These are phyloP conservation scores for Sylvicola fuscatus DNA, from an alignment of 2,888 invertebrate species.

Conservation along the genomic window DNA sequence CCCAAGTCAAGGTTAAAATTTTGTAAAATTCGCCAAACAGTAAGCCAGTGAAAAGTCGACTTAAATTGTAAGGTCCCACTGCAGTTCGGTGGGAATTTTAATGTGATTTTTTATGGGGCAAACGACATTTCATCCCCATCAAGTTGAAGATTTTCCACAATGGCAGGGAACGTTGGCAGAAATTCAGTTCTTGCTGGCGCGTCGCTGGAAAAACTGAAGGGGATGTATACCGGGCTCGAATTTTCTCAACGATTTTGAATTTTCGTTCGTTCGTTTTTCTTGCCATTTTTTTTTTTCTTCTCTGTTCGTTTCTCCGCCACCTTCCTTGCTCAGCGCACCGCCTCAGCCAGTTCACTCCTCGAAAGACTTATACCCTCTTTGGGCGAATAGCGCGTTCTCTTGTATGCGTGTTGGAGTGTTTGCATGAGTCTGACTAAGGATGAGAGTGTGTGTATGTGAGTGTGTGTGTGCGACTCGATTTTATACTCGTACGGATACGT, in stretches of 20 bases:
- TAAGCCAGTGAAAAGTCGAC: not conserved
- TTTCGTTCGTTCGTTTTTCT: slow-evolving; percentile 5
- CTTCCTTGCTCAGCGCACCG: too few relatives aligned
- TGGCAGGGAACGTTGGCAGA: slow-evolving; percentile 2
- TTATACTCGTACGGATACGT: too few relatives aligned
- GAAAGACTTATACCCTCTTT: too few relatives aligned
- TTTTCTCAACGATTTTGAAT: slow-evolving; percentile 9
- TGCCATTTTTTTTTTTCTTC: not conserved
- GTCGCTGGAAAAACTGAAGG: slow-evolving; percentile 7
- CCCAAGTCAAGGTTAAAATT: slow-evolving; percentile 1
- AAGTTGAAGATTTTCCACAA: slow-evolving; percentile 6
- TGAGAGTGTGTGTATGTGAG: too few relatives aligned
- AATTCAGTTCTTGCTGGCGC: slow-evolving; percentile 6
- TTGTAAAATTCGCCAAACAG: slow-evolving; percentile 1
- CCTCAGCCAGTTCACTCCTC: too few relatives aligned
- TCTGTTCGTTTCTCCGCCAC: too few relatives aligned
- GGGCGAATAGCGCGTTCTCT: too few relatives aligned
- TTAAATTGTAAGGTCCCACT: slow-evolving; percentile 5
- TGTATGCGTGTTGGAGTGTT: too few relatives aligned
- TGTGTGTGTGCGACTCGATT: too few relatives aligned
- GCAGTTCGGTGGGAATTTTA: slow-evolving; percentile 5
- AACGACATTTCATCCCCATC: slow-evolving; percentile 9
- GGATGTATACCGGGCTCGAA: slow-evolving; percentile 9
- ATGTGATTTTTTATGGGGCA: slow-evolving; percentile 8
- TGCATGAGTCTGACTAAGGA: too few relatives aligned